Conservation (phyloP, 2,888 invertebrate genomes). For the Leptinotarsa rubiginosa region DNA sequence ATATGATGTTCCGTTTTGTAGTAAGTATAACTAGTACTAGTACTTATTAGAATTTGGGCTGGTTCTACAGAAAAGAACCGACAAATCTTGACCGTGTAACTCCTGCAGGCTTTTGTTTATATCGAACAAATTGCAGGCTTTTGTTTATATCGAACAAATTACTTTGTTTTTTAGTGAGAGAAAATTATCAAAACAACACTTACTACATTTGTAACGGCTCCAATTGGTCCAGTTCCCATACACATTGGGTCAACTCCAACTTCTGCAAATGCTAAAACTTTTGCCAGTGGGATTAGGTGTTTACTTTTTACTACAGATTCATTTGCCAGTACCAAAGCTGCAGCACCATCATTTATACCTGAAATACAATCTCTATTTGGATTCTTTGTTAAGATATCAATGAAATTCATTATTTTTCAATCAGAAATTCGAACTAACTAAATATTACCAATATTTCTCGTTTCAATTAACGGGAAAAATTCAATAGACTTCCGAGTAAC, state of each 20-base stretch:
- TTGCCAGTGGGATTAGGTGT: slow-evolving; percentile 74
- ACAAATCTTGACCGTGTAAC: too few species aligned
- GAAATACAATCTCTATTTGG: slow-evolving; percentile 4
- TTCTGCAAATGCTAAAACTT: slow-evolving; percentile 81
- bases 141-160: too few species aligned
- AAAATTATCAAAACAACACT: slow-evolving; percentile 55
- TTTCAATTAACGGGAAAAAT: too few species aligned
- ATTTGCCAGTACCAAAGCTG: slow-evolving; percentile 82
- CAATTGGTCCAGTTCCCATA: slow-evolving; percentile 84
- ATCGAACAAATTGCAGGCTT: too few species aligned
- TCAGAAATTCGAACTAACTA: background rate
- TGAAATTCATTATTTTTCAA: background rate
- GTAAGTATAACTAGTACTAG: too few species aligned
- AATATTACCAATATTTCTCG: too few species aligned
- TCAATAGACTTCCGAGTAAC: too few species aligned
- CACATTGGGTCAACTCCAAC: slow-evolving; percentile 83
- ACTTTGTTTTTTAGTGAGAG: too few species aligned
- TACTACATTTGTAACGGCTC: slow-evolving; percentile 77
- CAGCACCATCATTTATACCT: slow-evolving; percentile 87
- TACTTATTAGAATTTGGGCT: too few species aligned
- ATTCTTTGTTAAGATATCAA: background rate
- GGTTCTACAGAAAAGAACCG: too few species aligned
- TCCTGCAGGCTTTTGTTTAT: too few species aligned
- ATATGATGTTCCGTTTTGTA: too few species aligned
- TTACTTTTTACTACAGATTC: slow-evolving; percentile 71